phyloP scores from a whole-genome alignment of 2,797 vertebrate genomes.

The Holocentrus rufus region DNA sequence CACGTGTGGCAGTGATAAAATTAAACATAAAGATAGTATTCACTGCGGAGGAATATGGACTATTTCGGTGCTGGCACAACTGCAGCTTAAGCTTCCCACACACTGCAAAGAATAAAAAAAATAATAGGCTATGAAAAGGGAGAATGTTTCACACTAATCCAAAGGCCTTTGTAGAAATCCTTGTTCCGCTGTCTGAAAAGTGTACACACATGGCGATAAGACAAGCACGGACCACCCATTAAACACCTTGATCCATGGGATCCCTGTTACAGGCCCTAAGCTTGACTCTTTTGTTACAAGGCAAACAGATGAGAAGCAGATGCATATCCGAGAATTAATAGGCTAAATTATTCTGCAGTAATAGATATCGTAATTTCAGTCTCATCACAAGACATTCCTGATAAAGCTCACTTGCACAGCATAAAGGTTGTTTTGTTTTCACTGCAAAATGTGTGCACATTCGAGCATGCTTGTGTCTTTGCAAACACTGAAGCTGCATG shows the following conservation, averaged over 20 bases:
- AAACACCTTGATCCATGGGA: not conserved
- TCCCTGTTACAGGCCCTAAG: not conserved
- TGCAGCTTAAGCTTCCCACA: not conserved
- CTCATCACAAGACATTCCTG: not conserved
- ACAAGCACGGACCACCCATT: slow-evolving; percentile 9
- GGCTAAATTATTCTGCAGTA: not conserved
- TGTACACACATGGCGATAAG: slow-evolving; percentile 2
- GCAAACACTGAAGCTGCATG: too few species aligned
- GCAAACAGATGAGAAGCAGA: not conserved
- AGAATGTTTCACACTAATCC: slow-evolving; percentile 5
- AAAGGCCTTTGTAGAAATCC: not conserved
- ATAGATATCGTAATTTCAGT: not conserved
- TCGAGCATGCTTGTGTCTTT: too few species aligned
- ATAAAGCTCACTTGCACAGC: too few species aligned
- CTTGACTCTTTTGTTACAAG: slow-evolving; percentile 17
- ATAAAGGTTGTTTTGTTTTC: too few species aligned
- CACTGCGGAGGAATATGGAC: slow-evolving; percentile 1
- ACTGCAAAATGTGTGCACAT: too few species aligned
- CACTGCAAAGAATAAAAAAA: not conserved
- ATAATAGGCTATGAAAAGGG: not conserved
- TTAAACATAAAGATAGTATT: slow-evolving; percentile 14
- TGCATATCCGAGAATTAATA: slow-evolving; percentile 2
- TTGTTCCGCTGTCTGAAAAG: not conserved
- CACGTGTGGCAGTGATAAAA: slow-evolving; percentile 3
- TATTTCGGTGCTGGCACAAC: not conserved